These are phyloP conservation scores for Syrista parreyssii DNA, from an alignment of 2,888 invertebrate species.

Conservation along the genomic window DNA sequence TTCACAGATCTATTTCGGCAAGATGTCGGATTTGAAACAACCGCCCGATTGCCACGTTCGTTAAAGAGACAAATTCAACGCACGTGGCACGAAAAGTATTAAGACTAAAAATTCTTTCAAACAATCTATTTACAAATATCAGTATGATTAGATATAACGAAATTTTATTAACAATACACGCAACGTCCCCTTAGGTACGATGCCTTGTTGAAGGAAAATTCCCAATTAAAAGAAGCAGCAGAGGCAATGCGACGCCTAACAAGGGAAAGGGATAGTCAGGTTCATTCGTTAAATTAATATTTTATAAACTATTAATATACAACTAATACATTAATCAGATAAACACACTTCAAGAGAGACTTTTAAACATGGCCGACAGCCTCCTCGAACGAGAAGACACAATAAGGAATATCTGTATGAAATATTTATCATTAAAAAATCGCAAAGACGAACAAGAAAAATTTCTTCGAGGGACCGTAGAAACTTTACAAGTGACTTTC, in stretches of 20 bases:
- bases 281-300: conserved; percentile 10
- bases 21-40: conserved; percentile 40
- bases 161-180: background rate
- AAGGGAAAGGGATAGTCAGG: conserved; percentile 40
- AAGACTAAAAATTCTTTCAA: conserved; percentile 1
- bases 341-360: conserved; percentile 35
- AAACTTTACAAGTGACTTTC: conserved; percentile 36
- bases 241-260: conserved; percentile 26
- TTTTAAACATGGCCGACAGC: conserved; percentile 38
- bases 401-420: conserved; percentile 37
- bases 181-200: conserved; percentile 43
- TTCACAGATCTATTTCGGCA: conserved; percentile 49
- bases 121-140: background rate
- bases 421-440: conserved; percentile 41
- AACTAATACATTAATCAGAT: conserved; percentile 33
- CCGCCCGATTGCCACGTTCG: conserved; percentile 35
- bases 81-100: conserved; percentile 50
- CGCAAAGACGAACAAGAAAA: conserved; percentile 42
- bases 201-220: conserved; percentile 41
- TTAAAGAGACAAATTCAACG: conserved; percentile 45
- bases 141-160: background rate
- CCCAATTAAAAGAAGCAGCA: conserved; percentile 35
- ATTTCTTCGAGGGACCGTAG: conserved; percentile 33
- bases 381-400: conserved; percentile 36
- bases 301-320: background rate